Evolutionary conservation across 2,113 vertebrate species (phyloP).

Genomic region (Albula goreensis): DNA sequence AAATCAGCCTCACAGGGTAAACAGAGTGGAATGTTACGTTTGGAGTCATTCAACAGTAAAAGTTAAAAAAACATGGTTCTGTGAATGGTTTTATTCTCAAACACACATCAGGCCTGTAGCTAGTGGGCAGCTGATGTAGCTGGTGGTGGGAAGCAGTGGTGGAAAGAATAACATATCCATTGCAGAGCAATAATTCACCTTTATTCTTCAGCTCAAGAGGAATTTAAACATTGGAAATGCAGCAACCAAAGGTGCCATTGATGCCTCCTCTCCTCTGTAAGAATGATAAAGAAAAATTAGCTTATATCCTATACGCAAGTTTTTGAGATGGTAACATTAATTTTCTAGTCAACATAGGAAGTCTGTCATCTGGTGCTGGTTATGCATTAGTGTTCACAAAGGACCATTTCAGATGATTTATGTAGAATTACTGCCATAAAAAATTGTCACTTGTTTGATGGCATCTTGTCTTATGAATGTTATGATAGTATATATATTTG

Average conservation of each 20-base stretch:
- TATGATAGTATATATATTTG: background rate
- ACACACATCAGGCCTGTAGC: too few species aligned
- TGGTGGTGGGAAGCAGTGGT: background rate
- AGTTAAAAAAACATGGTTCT: too few species aligned
- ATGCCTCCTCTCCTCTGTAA: background rate
- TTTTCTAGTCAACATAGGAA: background rate
- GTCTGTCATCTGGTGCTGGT: background rate
- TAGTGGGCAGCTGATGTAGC: too few species aligned
- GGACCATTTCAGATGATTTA: background rate
- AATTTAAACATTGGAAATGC: background rate
- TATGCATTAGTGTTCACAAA: background rate
- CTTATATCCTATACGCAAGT: background rate
- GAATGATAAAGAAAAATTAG: background rate
- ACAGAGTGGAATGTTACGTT: too few species aligned
- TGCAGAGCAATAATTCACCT: constrained; percentile 37
- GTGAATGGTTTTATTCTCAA: too few species aligned
- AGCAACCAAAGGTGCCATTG: background rate
- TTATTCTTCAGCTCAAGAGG: constrained; percentile 25
- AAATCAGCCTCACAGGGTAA: too few species aligned
- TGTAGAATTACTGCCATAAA: background rate
- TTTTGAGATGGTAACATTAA: background rate
- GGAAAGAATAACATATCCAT: constrained; percentile 35
- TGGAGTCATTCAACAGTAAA: too few species aligned
- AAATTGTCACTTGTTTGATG: too few species aligned
- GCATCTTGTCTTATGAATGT: too few species aligned